Evolutionary conservation across 2,888 invertebrate genomes (phyloP).

Genomic region (Meteorus colon): DNA sequence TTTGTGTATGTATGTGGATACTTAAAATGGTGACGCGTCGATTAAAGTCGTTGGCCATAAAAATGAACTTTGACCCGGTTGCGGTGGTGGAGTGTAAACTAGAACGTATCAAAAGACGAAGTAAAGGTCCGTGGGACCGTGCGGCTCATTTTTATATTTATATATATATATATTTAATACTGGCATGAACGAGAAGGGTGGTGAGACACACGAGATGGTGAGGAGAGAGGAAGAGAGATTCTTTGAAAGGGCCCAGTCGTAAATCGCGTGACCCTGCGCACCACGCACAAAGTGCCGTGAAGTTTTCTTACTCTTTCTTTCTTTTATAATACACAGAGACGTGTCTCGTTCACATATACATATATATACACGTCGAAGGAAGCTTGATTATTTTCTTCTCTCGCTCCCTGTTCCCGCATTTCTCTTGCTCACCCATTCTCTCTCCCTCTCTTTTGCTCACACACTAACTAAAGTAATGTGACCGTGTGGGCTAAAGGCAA

Average conservation of each 20-base stretch:
- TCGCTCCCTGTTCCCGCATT: constrained; percentile 7
- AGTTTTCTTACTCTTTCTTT: constrained; percentile 37
- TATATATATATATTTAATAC: neutral
- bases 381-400: constrained; percentile 41
- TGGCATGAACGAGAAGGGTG: too few relatives aligned
- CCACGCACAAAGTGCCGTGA: constrained; percentile 50
- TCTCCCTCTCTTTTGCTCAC: neutral
- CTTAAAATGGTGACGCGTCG: constrained; percentile 44
- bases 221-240: constrained; percentile 42
- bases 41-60: constrained; percentile 44
- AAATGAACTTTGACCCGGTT: constrained; percentile 47
- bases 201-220: constrained; percentile 27
- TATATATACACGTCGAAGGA: constrained; percentile 38
- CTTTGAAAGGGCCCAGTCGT: constrained; percentile 52
- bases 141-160: constrained; percentile 13
- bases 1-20: constrained; percentile 10
- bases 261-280: constrained; percentile 53
- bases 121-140: constrained; percentile 37
- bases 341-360: constrained; percentile 16
- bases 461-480: constrained; percentile 6
- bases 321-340: constrained; percentile 21
- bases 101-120: constrained; percentile 41
- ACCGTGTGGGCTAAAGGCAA: constrained; percentile 30
- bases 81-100: constrained; percentile 36
- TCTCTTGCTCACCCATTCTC: neutral